Base-by-base conservation (phyloP, 92 coral and sea anemone species). In the Meandrina meandrites region DNA sequence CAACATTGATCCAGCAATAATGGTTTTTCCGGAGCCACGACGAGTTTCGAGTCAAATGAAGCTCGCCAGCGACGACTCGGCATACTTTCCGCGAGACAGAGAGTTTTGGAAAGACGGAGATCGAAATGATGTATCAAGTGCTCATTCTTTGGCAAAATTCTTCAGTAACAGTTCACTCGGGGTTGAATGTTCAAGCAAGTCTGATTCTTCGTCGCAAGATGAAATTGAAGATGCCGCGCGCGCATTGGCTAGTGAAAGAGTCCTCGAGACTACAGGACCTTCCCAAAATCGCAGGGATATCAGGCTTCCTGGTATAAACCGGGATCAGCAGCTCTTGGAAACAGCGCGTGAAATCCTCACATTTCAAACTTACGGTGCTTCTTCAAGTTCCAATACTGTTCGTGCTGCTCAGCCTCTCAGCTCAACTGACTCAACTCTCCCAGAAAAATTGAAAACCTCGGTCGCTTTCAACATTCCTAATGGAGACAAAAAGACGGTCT, bases 341-440 rank as follows among this genome's bases (percentile, higher is more conserved):
- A 84, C 71, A n/a, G 87, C 87, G 45, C 80, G 80, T 14, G 87
- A 84, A 74, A 84, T 84, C 70, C 80, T 84, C 8, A 22, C 71
- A 54, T 18, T 54, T 54, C 80, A 84, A 18, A 30, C 22, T 37
- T 35, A 12, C 51, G 80, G 50, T 18, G 34, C 54, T 22, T 84
- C 80, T 35, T 72, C 71, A 54, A 72, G 70, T 35, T 72, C 53
- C 36, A 67, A 70, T 13, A 7, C 67, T 24, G 48, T 21, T 31
- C 57, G 19, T 19, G 45, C 86, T 24, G 35, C 37, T 13, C 68
- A 84, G 80, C 87, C 87, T 1, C 57, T 75, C 34, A 34, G 73
- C 42, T 84, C 87, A 9, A 37, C 70, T 57, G 22, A 40, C 36
- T 84, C 80, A n/a, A 14, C 60, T 74, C 36, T 17, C 28, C 53